phyloP scores from a whole-genome alignment of 2,113 vertebrate species.

The Emydura subglobosa region DNA sequence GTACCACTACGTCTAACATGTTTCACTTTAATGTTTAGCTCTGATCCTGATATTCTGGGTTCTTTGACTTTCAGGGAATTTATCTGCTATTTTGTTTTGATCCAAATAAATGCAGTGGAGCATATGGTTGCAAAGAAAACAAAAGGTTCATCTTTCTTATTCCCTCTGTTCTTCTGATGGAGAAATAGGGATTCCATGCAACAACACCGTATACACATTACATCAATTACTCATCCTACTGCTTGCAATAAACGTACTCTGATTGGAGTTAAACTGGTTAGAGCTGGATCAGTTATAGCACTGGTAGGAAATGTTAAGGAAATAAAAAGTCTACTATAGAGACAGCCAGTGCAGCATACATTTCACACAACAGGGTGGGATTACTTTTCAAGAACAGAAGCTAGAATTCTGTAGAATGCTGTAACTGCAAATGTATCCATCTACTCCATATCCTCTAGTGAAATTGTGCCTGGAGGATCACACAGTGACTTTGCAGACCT shows the following conservation, averaged over 20 bases:
- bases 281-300: not conserved
- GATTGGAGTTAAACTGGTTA: not conserved
- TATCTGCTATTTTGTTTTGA: not conserved
- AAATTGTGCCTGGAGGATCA: not conserved
- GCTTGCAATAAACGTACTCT: not conserved
- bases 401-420: not conserved
- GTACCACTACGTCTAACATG: not conserved
- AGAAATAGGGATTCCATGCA: not conserved
- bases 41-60: not conserved
- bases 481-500: not conserved
- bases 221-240: not conserved
- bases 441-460: not conserved
- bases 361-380: not conserved
- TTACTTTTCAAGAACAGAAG: not conserved
- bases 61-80: not conserved
- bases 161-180: not conserved
- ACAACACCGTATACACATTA: not conserved
- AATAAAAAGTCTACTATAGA: not conserved
- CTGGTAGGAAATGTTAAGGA: not conserved
- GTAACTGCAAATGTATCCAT: not conserved
- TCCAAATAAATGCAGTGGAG: conserved; percentile 4
- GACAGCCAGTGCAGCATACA: not conserved
- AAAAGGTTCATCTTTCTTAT: not conserved
- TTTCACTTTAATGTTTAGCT: not conserved
- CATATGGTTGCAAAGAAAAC: not conserved